Percentiles rank a stretch among this genome's conserved stretches.
These are phyloP conservation scores for Lepidonotus clava DNA, from an alignment of 2,888 invertebrate genomes.

Conservation along the genomic window DNA sequence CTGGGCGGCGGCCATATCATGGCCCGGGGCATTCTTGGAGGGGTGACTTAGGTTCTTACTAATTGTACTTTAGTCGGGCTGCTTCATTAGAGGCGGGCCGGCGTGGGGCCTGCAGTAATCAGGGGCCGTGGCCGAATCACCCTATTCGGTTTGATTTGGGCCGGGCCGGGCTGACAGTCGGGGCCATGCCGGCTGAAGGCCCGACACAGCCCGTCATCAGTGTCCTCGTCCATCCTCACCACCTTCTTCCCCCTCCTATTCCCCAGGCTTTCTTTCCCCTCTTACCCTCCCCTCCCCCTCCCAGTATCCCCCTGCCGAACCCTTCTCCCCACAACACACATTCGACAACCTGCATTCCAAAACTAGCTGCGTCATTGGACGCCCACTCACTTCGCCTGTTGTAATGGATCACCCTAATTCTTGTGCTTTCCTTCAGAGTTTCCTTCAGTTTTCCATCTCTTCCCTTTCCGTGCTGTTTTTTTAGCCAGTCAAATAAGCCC, in stretches of 20 bases:
- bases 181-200: not conserved
- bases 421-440: too few species aligned
- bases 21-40: constrained; percentile 16
- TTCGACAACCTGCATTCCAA: too few species aligned
- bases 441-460: too few species aligned
- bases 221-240: not conserved
- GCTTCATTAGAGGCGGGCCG: constrained; percentile 35
- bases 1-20: not conserved
- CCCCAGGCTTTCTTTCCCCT: not conserved
- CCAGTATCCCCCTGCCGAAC: too few species aligned
- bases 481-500: too few species aligned
- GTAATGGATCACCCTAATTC: too few species aligned
- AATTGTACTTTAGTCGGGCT: constrained; percentile 44
- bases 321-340: too few species aligned
- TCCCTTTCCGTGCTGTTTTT: too few species aligned
- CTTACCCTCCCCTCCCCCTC: too few species aligned
- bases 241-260: not conserved
- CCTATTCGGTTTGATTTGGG: constrained; percentile 42
- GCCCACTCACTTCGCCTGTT: too few species aligned
- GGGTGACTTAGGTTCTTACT: constrained; percentile 43
- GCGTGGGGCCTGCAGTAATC: not conserved
- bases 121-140: constrained; percentile 2
- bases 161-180: constrained; percentile 24
- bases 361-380: too few species aligned
- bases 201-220: not conserved